These are phyloP conservation scores for Oreochromis aureus DNA, from an alignment of 2,113 vertebrate species.

Conservation along the genomic window DNA sequence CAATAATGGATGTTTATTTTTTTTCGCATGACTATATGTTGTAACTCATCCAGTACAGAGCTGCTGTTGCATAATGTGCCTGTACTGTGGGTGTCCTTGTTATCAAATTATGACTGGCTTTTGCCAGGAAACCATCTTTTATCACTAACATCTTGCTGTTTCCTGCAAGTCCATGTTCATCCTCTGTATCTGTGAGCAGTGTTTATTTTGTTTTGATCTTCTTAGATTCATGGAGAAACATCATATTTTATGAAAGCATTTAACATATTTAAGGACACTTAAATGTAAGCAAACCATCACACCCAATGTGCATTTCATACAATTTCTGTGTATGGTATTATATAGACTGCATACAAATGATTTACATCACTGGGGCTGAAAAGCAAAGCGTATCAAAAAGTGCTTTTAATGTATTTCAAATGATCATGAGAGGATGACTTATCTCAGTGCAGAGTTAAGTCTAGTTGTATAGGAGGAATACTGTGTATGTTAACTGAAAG, in stretches of 20 bases:
- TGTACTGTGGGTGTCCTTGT: not conserved
- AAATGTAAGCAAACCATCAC: not conserved
- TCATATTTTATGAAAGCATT: not conserved
- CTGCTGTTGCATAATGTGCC: not conserved
- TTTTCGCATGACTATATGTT: not conserved
- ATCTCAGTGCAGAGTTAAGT: no score
- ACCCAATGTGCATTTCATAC: not conserved
- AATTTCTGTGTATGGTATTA: not conserved
- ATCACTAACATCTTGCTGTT: no score
- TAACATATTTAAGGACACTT: not conserved
- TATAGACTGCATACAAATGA: not conserved
- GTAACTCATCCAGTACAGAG: not conserved
- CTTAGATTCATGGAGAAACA: not conserved
- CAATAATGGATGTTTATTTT: not conserved
- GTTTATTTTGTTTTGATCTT: not conserved
- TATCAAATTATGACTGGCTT: not conserved
- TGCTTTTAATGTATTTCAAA: fast-evolving
- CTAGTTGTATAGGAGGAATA: no score
- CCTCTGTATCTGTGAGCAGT: not conserved
- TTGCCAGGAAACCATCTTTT: not conserved
- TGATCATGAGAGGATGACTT: not conserved
- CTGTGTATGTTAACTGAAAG: no score
- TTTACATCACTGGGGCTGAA: fast-evolving
- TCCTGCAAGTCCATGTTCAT: not conserved
- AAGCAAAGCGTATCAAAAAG: fast-evolving